Evolutionary conservation across 1,140 invertebrate species (phyloP), one percentile per base, ranked within the genome.

Genomic region (Heliconius eleuchia): DNA sequence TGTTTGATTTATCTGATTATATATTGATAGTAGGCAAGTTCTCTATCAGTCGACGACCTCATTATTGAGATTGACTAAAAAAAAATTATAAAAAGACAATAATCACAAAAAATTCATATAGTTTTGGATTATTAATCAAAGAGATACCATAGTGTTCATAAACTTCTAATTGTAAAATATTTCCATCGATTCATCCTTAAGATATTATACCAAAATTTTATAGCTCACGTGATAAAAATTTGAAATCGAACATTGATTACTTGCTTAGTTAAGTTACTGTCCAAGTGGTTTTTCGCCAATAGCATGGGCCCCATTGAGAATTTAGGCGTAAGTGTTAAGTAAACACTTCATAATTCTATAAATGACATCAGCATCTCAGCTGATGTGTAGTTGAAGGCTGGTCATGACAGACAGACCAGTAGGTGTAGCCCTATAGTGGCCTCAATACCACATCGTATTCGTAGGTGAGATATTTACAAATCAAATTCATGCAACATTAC

Each of bases 361-460:
- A 71, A 87, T 93, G 90, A 93, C 85, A 91, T 93, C 91, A 93
- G 81, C 82, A 77, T 78, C 84, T 84, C 89, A 92, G 90, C 89
- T 92, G 91, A 87, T 91, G 80, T 71, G 46, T 81, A 82, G 90
- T 92, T 92, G 91, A 93, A 92, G 92, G 90, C 84, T 91, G 87
- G 87, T 89, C 88, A 87, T 84, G 80, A 80, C 77, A 78, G 74
- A 77, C 82, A 50, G 60, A 27, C 7, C 60, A 66, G 85, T 89
- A 86, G 86, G 85, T 81, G 76, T 70, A 71, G 80, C 82, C 86
- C 84, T 79, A 77, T 30, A 83, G 52, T 81, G 85, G 85, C 84
- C 85, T 79, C 85, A 85, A 78, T 75, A 79, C 74, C 82, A 86
- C 82, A 85, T 85, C 80, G 42, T 1, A 46, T 46, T 46, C 42